These are phyloP conservation scores for Trogon surrucura DNA, from an alignment of 2,113 vertebrate species.

Conservation along the genomic window DNA sequence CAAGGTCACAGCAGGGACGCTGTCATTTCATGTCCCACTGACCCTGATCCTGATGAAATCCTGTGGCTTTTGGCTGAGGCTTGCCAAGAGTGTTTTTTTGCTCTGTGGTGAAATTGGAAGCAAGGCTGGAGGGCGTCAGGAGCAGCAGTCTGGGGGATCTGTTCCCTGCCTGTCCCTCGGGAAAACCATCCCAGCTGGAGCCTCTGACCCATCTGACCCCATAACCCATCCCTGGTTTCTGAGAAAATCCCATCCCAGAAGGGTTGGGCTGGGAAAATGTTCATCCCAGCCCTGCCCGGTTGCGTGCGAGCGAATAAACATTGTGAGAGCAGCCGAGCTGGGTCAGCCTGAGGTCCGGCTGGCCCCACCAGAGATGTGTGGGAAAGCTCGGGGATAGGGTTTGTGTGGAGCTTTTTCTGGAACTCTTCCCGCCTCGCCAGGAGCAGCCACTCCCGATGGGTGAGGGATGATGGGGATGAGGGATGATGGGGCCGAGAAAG, in stretches of 20 bases:
- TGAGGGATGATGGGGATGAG: not conserved
- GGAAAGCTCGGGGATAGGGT: not conserved
- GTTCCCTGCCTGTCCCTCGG: not conserved
- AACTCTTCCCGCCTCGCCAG: fast-evolving
- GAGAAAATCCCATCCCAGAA: not conserved
- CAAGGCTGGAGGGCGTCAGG: not conserved
- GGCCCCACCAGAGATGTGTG: not conserved
- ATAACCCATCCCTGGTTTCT: not conserved
- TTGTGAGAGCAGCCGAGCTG: not conserved
- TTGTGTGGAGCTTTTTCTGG: not conserved
- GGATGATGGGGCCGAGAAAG: not conserved
- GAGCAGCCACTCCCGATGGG: not conserved
- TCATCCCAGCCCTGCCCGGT: not conserved
- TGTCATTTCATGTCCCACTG: not conserved
- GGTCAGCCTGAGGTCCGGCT: not conserved
- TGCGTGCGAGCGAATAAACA: not conserved
- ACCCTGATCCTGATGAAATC: not conserved
- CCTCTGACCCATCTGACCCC: not conserved
- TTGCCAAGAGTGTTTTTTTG: not conserved
- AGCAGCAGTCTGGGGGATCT: not conserved
- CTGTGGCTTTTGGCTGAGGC: not conserved
- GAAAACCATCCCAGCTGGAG: constrained; percentile 12
- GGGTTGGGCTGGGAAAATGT: not conserved
- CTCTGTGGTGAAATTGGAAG: not conserved
- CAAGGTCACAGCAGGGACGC: fast-evolving